These are phyloP conservation scores for Cynodonichthys magdalenae DNA, from an alignment of 2,797 vertebrate species.

Conservation along the genomic window DNA sequence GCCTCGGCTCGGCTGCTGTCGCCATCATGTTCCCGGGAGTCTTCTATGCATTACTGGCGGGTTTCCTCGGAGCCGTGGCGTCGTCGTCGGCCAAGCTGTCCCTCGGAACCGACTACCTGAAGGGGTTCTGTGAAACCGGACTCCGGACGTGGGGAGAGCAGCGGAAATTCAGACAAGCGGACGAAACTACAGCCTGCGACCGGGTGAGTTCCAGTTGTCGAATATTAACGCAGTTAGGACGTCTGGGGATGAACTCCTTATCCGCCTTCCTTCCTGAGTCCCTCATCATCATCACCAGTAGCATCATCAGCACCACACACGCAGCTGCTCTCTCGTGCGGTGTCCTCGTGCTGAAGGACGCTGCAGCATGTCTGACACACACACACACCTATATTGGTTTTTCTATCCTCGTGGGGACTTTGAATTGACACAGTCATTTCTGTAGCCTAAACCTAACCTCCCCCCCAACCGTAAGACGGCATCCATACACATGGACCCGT, in stretches of 20 bases:
- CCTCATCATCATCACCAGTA: slow-evolving; percentile 64
- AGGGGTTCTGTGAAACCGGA: slow-evolving; percentile 81
- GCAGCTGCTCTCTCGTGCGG: slow-evolving; percentile 41
- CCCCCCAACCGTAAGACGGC: too few species aligned
- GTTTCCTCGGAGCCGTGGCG: slow-evolving; percentile 89
- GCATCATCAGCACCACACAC: slow-evolving; percentile 35
- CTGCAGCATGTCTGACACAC: slow-evolving; percentile 31
- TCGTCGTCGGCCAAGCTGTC: slow-evolving; percentile 90
- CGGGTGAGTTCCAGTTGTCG: slow-evolving; percentile 71
- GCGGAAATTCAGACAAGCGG: slow-evolving; percentile 72
- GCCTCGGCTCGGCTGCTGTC: slow-evolving; percentile 40
- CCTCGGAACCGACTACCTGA: slow-evolving; percentile 84
- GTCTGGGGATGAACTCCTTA: slow-evolving; percentile 47
- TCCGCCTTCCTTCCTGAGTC: slow-evolving; percentile 33
- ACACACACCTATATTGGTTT: too few species aligned
- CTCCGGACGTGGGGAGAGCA: slow-evolving; percentile 81
- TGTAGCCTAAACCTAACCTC: too few species aligned
- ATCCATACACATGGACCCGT: too few species aligned
- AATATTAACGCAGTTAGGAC: slow-evolving; percentile 26
- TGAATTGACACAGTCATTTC: too few species aligned
- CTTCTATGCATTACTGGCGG: slow-evolving; percentile 85
- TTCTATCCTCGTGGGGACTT: too few species aligned
- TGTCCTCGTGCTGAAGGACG: slow-evolving; percentile 58
- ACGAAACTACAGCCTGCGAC: slow-evolving; percentile 81
- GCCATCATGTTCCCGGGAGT: slow-evolving; percentile 84